phyloP scores from a whole-genome alignment of 2,113 vertebrate genomes.

The Gambusia affinis region DNA sequence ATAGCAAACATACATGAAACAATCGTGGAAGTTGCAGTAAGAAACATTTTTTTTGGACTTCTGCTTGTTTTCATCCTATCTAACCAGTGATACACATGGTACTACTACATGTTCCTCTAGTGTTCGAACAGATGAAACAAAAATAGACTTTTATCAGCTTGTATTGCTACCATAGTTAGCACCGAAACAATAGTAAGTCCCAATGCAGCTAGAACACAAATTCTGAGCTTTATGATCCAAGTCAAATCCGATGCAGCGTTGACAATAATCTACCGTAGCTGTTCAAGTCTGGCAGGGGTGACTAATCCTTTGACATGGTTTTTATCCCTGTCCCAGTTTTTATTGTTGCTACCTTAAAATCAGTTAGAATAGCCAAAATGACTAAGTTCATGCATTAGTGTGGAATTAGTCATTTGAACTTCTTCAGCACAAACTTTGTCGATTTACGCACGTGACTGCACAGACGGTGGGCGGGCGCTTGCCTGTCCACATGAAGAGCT shows the following conservation, averaged over 20 bases:
- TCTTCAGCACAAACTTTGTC: background rate
- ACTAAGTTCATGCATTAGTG: conserved; percentile 9
- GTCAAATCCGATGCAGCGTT: background rate
- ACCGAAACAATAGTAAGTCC: too few relatives aligned
- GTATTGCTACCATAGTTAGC: background rate
- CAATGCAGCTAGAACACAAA: background rate
- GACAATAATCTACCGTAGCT: background rate
- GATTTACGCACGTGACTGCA: conserved; percentile 28
- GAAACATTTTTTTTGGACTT: too few relatives aligned
- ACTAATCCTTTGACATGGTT: too few relatives aligned
- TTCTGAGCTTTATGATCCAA: background rate
- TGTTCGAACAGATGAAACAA: background rate
- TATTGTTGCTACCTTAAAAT: background rate
- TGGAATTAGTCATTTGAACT: conserved; percentile 5
- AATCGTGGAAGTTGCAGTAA: too few relatives aligned
- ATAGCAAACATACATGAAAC: too few relatives aligned
- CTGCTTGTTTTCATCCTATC: too few relatives aligned
- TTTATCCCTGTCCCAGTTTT: too few relatives aligned
- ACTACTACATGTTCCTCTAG: background rate
- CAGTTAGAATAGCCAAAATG: background rate
- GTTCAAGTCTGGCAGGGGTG: too few relatives aligned
- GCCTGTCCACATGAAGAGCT: conserved; percentile 52
- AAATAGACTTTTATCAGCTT: background rate
- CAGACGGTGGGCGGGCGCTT: conserved; percentile 44
- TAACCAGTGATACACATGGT: too few relatives aligned